A percentile compares a stretch with the other conserved stretches of the same genome.
These are phyloP conservation scores for Pluvialis apricaria DNA, from an alignment of 2,113 vertebrate species.

Conservation along the genomic window DNA sequence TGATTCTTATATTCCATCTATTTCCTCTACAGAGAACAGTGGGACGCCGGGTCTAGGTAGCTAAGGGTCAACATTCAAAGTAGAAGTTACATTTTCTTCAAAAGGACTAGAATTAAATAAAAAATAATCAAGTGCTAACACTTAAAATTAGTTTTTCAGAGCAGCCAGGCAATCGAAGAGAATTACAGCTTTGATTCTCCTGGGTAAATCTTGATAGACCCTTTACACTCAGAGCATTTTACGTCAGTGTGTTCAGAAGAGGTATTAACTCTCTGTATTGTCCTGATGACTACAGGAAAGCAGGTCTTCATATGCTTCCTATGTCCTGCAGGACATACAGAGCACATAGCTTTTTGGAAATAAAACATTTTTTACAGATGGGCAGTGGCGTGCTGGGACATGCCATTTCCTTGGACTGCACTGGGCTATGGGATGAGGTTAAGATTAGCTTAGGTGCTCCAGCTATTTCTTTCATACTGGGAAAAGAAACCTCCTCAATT, in stretches of 20 bases:
- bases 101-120: neutral
- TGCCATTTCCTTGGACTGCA: neutral
- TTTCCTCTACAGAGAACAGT: neutral
- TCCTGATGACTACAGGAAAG: neutral
- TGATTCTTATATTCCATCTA: neutral
- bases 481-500: neutral
- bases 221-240: neutral
- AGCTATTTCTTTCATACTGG: neutral
- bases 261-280: neutral
- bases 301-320: neutral
- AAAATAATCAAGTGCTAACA: neutral
- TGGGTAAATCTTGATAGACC: neutral
- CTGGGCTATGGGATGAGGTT: neutral
- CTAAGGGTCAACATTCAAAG: neutral
- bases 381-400: neutral
- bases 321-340: neutral
- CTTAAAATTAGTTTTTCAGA: neutral
- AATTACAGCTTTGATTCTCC: neutral
- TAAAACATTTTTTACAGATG: neutral
- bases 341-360: neutral
- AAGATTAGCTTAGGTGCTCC: neutral
- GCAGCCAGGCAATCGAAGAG: neutral
- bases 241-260: neutral
- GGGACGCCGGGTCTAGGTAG: neutral
- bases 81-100: neutral